These are phyloP conservation scores for Druon quercuslanigerum DNA, from an alignment of 1,140 invertebrate species.

Conservation along the genomic window DNA sequence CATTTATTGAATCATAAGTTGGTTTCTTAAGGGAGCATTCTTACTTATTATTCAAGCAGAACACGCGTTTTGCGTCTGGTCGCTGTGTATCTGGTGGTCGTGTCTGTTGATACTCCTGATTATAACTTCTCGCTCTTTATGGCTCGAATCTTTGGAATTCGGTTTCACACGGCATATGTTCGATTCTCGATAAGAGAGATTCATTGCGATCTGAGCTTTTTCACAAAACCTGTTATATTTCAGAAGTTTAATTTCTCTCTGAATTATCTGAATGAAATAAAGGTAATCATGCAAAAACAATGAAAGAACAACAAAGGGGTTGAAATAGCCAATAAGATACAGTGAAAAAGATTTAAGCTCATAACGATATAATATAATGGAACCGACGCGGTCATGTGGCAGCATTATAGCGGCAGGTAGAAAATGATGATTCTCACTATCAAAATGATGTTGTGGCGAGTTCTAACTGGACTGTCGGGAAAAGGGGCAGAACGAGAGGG, in stretches of 20 bases:
- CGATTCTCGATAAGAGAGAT: conserved; percentile 8
- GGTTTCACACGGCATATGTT: conserved; percentile 4
- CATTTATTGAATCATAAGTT: conserved; percentile 13
- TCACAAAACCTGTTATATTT: not conserved
- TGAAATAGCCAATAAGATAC: not conserved
- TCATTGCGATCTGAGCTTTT: not conserved
- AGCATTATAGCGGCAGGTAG: conserved; percentile 42
- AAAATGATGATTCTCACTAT: conserved; percentile 52
- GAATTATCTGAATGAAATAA: not conserved
- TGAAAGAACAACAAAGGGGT: conserved; percentile 4
- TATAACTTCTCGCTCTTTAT: conserved; percentile 6
- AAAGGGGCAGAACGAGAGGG: conserved; percentile 30
- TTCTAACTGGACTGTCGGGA: conserved; percentile 41
- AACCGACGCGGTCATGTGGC: conserved; percentile 47
- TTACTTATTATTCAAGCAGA: conserved; percentile 29
- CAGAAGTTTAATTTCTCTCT: not conserved
- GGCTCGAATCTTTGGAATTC: not conserved
- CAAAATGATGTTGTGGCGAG: conserved; percentile 51
- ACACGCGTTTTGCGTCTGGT: conserved; percentile 23
- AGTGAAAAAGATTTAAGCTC: not conserved
- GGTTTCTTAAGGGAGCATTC: not conserved
- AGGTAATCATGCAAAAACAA: not conserved
- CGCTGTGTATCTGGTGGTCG: not conserved
- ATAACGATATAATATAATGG: conserved; percentile 36
- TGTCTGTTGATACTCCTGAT: conserved; percentile 6